phyloP scores from a whole-genome alignment of 92 coral and sea anemone genomes.

The Paramuricea clavata region DNA sequence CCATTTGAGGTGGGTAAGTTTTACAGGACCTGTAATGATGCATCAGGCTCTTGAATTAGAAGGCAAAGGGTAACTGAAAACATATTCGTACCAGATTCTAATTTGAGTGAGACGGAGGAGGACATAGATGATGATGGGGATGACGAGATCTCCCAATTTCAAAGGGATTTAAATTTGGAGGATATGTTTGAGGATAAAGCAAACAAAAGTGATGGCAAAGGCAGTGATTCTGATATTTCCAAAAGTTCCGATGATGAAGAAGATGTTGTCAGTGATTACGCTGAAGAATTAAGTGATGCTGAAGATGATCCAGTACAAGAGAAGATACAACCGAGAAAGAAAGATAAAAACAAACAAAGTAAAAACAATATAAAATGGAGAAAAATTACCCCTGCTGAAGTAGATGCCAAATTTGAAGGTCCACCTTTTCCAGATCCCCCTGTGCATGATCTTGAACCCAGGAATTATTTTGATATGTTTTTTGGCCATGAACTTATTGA shows the following conservation, averaged over 20 bases:
- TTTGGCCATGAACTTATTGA: constrained; percentile 43
- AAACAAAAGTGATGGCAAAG: background rate
- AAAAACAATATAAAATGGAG: constrained; percentile 8
- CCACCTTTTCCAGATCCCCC: constrained; percentile 56
- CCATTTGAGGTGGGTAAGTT: background rate
- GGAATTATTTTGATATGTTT: constrained; percentile 32
- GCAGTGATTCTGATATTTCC: constrained; percentile 5
- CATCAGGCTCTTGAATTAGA: background rate
- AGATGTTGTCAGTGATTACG: background rate
- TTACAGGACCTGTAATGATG: background rate
- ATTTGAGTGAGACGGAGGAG: constrained; percentile 26
- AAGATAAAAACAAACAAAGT: background rate
- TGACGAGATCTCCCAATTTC: constrained; percentile 20
- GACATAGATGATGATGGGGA: background rate
- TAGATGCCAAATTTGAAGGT: constrained; percentile 24
- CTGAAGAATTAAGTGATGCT: background rate
- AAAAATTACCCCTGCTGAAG: background rate
- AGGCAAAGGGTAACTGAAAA: constrained; percentile 11
- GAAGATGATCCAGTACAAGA: constrained; percentile 16
- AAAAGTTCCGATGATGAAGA: constrained; percentile 11
- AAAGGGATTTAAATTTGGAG: constrained; percentile 1
- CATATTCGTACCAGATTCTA: background rate
- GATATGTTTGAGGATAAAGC: background rate
- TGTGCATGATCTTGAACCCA: constrained; percentile 16
- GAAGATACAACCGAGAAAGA: background rate